phyloP scores from a whole-genome alignment of 2,888 invertebrate species.

The Temnothorax unifasciatus region DNA sequence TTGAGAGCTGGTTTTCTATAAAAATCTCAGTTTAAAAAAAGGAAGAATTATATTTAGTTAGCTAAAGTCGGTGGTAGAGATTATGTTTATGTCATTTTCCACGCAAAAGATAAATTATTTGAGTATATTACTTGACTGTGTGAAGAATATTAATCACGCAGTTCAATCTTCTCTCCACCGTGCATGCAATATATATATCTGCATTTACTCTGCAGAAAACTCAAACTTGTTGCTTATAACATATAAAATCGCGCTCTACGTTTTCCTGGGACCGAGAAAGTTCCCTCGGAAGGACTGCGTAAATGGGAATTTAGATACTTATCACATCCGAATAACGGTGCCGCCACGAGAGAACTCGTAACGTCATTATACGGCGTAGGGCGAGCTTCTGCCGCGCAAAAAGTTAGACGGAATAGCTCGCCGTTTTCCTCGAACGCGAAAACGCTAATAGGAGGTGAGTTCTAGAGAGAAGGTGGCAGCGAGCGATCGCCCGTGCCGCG shows the following conservation, averaged over 20 bases:
- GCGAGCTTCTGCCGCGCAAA: conserved; percentile 11
- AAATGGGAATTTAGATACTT: conserved; percentile 33
- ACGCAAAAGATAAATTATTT: background rate
- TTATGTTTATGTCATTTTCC: background rate
- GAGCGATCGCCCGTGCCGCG: conserved; percentile 67
- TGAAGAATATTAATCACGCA: background rate
- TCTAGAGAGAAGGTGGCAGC: conserved; percentile 50
- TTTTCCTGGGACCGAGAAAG: conserved; percentile 11
- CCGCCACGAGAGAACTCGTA: conserved; percentile 28
- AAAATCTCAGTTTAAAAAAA: background rate
- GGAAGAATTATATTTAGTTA: background rate
- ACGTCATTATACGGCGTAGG: conserved; percentile 29
- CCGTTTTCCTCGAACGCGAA: conserved; percentile 31
- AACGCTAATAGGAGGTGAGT: conserved; percentile 75
- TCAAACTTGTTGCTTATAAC: background rate
- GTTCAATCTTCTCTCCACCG: background rate
- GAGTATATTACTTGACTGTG: background rate
- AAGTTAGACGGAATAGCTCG: conserved; percentile 25
- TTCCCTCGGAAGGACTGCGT: conserved; percentile 26
- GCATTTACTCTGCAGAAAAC: background rate
- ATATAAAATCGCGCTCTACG: background rate
- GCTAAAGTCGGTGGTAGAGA: background rate
- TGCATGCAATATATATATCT: background rate
- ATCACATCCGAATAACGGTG: conserved; percentile 43
- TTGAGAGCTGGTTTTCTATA: background rate